phyloP scores from a whole-genome alignment of 2,797 vertebrate genomes.

The Sebastes cheni region DNA sequence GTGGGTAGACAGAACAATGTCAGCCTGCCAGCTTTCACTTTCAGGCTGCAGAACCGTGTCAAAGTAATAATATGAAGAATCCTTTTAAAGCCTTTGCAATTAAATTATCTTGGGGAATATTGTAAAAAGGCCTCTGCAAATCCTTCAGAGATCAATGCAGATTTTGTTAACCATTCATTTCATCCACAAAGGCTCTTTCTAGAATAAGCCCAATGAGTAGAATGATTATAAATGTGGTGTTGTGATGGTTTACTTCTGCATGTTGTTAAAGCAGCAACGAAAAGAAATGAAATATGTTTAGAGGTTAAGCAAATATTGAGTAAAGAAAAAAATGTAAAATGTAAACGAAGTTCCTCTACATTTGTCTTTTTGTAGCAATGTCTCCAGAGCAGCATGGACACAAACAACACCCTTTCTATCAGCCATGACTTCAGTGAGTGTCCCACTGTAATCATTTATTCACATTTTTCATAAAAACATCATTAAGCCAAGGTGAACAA shows the following conservation, averaged over 20 bases:
- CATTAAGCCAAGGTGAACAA: background rate
- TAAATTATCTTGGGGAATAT: background rate
- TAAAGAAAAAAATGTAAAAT: background rate
- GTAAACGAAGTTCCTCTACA: background rate
- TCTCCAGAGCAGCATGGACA: conserved; percentile 88
- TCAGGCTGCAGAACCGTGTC: background rate
- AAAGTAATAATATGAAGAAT: background rate
- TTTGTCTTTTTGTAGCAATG: conserved; percentile 72
- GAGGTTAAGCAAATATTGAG: background rate
- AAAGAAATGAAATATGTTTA: background rate
- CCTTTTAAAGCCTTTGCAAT: background rate
- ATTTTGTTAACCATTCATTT: background rate
- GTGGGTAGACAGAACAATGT: background rate
- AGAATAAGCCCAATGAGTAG: background rate
- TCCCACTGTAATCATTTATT: background rate
- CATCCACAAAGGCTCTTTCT: background rate
- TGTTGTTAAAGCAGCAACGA: background rate
- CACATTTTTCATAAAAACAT: background rate
- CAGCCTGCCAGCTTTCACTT: background rate
- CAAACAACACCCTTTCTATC: conserved; percentile 69
- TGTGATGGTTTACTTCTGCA: background rate
- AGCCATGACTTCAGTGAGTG: conserved; percentile 89
- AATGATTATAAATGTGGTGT: background rate
- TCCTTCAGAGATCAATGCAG: background rate
- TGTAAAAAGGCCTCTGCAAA: background rate